Evolutionary conservation across 2,888 invertebrate genomes (phyloP).

Genomic region (Nephrocerus scutellatus): DNA sequence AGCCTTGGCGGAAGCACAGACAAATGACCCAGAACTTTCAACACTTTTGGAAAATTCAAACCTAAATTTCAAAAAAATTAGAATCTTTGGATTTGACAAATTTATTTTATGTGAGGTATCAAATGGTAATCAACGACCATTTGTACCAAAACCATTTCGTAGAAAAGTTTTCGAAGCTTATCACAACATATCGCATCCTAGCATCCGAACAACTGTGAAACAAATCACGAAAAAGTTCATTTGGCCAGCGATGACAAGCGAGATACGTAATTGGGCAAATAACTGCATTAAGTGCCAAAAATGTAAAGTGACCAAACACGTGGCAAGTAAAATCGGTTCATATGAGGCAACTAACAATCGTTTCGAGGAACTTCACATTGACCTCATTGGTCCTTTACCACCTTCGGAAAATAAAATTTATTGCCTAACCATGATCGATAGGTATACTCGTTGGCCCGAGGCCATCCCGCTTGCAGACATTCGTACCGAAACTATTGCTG

Average conservation of each 20-base stretch:
- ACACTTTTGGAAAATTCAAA: too few species aligned
- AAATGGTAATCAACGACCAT: too few species aligned
- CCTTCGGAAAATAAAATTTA: conserved; percentile 9
- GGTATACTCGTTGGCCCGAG: conserved; percentile 10
- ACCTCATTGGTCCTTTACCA: conserved; percentile 14
- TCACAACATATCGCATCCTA: too few species aligned
- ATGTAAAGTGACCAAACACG: conserved; percentile 17
- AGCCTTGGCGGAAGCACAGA: conserved; percentile 4
- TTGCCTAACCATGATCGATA: conserved; percentile 12
- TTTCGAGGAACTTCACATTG: conserved; percentile 19
- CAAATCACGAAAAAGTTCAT: too few species aligned
- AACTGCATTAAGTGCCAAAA: conserved; percentile 11
- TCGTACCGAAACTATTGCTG: too few species aligned
- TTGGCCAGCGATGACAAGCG: conserved; percentile 8
- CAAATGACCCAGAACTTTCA: conserved; percentile 7
- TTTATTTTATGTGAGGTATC: too few species aligned
- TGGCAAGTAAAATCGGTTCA: conserved; percentile 16
- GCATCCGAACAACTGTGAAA: too few species aligned
- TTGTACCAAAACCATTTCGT: too few species aligned
- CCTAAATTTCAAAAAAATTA: too few species aligned
- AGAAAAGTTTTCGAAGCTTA: too few species aligned
- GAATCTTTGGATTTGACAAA: too few species aligned
- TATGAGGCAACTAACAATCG: conserved; percentile 8
- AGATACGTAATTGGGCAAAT: conserved; percentile 12
- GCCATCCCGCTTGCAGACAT: too few species aligned